phyloP scores from a whole-genome alignment of 2,797 vertebrate genomes.

The Sebastolobus altivelis region DNA sequence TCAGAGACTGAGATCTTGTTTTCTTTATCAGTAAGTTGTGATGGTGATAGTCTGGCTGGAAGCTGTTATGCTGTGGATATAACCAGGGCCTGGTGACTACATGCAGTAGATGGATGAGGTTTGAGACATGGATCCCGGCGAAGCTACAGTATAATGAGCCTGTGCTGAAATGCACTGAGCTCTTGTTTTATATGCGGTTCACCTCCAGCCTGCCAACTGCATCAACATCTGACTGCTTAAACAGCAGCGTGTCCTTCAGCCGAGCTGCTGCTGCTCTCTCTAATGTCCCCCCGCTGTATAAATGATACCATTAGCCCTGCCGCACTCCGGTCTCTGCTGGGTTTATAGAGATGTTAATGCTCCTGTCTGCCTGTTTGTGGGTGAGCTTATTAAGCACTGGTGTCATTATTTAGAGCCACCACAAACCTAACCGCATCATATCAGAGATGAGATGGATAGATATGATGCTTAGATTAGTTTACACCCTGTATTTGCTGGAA shows the following conservation, averaged over 20 bases:
- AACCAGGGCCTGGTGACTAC: conserved; percentile 8
- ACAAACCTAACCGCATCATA: not conserved
- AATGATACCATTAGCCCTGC: conserved; percentile 46
- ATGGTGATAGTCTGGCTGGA: not conserved
- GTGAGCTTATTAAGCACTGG: conserved; percentile 7
- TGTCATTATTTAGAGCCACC: conserved; percentile 8
- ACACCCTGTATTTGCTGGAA: not conserved
- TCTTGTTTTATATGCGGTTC: conserved; percentile 61
- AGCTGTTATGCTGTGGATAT: not conserved
- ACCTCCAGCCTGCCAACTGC: conserved; percentile 48
- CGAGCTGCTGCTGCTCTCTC: conserved; percentile 30
- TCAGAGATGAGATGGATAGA: not conserved
- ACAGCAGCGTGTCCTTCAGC: conserved; percentile 62
- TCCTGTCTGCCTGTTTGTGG: conserved; percentile 13
- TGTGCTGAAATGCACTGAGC: conserved; percentile 37
- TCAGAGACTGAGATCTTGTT: not conserved
- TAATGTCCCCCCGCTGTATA: conserved; percentile 40
- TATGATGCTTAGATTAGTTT: not conserved
- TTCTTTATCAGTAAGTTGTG: not conserved
- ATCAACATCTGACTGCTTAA: conserved; percentile 43
- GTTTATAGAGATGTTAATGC: conserved; percentile 35
- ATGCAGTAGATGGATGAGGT: conserved; percentile 1
- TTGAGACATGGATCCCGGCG: conserved; percentile 17
- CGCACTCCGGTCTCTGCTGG: conserved; percentile 10
- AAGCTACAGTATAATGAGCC: conserved; percentile 20